Evolutionary conservation across 2,797 vertebrate species (phyloP), one percentile per base, ranked within the genome.

Genomic region (Lateolabrax maculatus): DNA sequence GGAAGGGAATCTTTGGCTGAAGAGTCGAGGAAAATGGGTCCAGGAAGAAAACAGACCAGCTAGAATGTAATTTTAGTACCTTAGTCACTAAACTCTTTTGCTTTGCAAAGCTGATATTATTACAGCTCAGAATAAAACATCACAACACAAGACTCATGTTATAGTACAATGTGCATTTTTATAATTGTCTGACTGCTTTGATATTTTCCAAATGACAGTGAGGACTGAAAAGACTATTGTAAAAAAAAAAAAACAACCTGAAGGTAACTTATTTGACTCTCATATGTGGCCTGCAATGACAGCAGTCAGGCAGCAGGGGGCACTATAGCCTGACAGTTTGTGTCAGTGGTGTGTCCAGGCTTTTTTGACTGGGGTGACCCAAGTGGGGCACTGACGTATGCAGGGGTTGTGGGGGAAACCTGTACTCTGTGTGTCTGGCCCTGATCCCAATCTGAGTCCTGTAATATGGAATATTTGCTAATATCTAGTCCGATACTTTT

Each of bases 1-100:
- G 27, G 68, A 71, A 3, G 1, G 71, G 87, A 27, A 0, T 91
- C 9, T 71, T 85, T 29, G 93, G 93, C 64, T 93, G 85, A 92
- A 63, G 5, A 2, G 0, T 4, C 13, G 23, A 79, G 2, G 34
- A 69, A 65, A 34, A 55, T 3, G 2, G 13, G 65, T 53, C n/a
- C 36, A 60, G 5, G 67, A 1, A 56, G 23, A 70, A n/a, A 12
- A 25, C 66, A 43, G 41, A 49, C 18, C 1, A 41, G 48, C 57
- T 57, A 6, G 15, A 71, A 49, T 21, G 51, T 11, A 1, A 61
- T 69, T 84, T 65, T 21, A 83, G 25, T 23, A 6, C 6, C 60
- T 0, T 44, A 36, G 63, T 60, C 12, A 44, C 34, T 46, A 4
- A 72, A 49, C 18, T 37, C n/a, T 16, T 51, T 41, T 11, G 3